Evolutionary conservation across 2,797 vertebrate species (phyloP), one percentile per base, ranked within the genome.

Genomic region (Neopelma chrysocephalum): DNA sequence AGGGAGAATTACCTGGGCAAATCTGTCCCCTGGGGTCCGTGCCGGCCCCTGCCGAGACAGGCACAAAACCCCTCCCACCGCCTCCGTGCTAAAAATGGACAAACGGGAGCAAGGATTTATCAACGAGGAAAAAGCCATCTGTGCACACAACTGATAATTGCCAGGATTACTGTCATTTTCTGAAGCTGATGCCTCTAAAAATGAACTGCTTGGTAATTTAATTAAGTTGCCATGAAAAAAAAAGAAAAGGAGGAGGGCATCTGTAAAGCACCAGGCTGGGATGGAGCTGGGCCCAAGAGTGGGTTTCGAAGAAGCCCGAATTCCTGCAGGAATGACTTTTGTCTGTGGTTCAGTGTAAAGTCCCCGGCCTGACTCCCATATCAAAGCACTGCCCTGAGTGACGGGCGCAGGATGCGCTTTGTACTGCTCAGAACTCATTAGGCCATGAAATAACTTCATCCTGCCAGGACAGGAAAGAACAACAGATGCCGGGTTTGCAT

Each of bases 401-500:
- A 98, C 98, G 96, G 96, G 97, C 96, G 89, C 98, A 98, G 97
- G 96, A 81, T 77, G 89, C 65, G 68, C 97, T 97, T 98, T 98
- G 97, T 97, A 82, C 97, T 97, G 93, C 90, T 96, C 96, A 64
- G 96, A 97, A 98, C 98, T 98, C 98, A 98, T 98, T 98, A 98
- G 97, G 95, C 97, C 97, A 95, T 98, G 97, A 98, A 98, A 98
- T 97, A 98, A 98, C 97, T 98, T 97, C 73, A 92, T 97, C 97
- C 97, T 97, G 96, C 96, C 98, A 97, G 96, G 87, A 81, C 94
- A 96, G 95, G 92, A 84, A 97, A 97, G 97, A 98, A 97, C 97
- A 98, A 97, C 98, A 98, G 98, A 98, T 98, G 98, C 96, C 17
- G 90, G 84, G 97, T 97, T 97, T 96, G 91, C 95, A 93, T 98